Base-by-base conservation (phyloP, 2,888 invertebrate genomes). In the Nymphalis c-album region DNA sequence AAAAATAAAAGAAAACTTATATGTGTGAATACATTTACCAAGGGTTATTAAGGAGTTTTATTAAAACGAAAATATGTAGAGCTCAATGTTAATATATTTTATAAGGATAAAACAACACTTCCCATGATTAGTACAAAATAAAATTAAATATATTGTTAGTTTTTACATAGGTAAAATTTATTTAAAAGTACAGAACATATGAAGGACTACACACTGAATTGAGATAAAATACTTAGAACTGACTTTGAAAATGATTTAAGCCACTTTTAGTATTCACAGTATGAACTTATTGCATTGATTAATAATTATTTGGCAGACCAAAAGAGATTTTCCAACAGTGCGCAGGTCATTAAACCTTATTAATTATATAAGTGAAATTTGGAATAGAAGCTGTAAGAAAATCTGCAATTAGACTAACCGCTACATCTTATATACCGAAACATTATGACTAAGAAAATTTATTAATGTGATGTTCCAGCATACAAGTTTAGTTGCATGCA, bases 81-180 rank as follows among this genome's bases (percentile, higher is more conserved):
- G 91, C 89, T 92, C 88, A 92, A 92, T 92, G 91, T 91, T 92
- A 93, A 92, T 93, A 93, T 93, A 93, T 92, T 92, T 91, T 91
- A 83, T 90, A 91, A 91, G 90, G 91, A 90, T 90, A 92, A 92
- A 93, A 93, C 92, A 93, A 92, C 92, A 92, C 91, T 90, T 93
- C 88, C 91, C 91, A 87, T 90, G 88, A 92, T 93, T 93, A 93
- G 92, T 93, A 93, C 86, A 92, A 93, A 93, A 92, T 90, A 91
- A 93, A 92, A 92, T 88, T 92, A 91, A 92, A 91, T 91, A 87
- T 91, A 92, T 85, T 91, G 92, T 93, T 93, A 93, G 92, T 93
- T 92, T 91, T 90, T 90, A 92, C 89, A 91, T 89, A 92, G 90
- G 82, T 87, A 91, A 90, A 90, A 86, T 91, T 91, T 91, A 89